Base-by-base conservation (phyloP, 2,113 vertebrate genomes). In the Corydoras maculifer region DNA sequence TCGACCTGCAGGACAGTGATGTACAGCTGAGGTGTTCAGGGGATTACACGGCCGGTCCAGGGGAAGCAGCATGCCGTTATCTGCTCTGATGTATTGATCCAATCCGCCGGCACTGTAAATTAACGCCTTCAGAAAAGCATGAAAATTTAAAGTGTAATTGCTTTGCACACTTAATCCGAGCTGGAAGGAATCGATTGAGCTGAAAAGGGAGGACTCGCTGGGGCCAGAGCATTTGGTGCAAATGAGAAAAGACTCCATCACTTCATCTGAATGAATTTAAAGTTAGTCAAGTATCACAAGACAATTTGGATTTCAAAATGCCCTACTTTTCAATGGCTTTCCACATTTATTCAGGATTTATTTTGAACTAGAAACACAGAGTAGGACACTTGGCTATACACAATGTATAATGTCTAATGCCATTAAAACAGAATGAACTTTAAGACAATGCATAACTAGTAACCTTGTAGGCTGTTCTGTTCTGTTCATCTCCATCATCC, bases 101-200 rank as follows among this genome's bases (percentile, higher is more conserved):
- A 5, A 69, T 81, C 82, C 76, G 80, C 79, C 74, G 75, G 87
- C 82, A 79, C 84, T 90, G 87, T 91, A 91, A 92, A 92, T 91
- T 90, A 92, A 86, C 82, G 86, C 74, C 83, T 86, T 79, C 73
- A 84, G 84, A 90, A 86, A 77, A 74, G 80, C 84, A 85, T 87
- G 86, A 88, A 83, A 90, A 89, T 90, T 88, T 85, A 87, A 91
- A 89, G 82, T 62, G 82, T 90, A 90, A 92, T 91, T 91, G 87
- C 85, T 83, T 88, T 91, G 85, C 83, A 75, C 86, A 88, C 87
- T 88, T 90, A 89, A 91, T 91, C 89, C 86, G 87, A 82, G 82
- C 87, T 86, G 82, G 83, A 85, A 84, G 80, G 82, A 81, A 91
- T 91, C 87, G 85, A 92, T 93, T 86, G 81, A 77, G 79, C 84